Conservation (phyloP, 2,888 invertebrate genomes). For the Epirrhoe tristata region DNA sequence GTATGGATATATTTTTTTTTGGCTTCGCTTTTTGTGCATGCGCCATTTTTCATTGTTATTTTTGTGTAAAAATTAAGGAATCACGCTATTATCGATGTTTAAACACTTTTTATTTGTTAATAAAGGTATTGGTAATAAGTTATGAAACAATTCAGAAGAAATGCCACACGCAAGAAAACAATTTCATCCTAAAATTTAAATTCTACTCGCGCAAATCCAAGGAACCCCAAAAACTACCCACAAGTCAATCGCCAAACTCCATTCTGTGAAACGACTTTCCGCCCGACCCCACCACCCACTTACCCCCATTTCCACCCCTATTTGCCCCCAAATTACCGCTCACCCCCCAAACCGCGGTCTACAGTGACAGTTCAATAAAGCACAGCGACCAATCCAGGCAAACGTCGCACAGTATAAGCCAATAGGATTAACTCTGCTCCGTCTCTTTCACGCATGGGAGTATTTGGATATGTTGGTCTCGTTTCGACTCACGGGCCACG, state of each 20-base stretch:
- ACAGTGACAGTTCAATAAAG: conserved; percentile 85
- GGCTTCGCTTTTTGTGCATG: no score
- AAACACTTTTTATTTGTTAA: no score
- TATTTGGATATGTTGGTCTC: conserved; percentile 54
- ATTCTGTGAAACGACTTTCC: conserved; percentile 71
- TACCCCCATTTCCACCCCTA: conserved; percentile 59
- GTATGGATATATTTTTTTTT: no score
- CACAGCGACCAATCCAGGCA: conserved; percentile 83
- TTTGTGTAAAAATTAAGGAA: no score
- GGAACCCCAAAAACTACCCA: conserved; percentile 83
- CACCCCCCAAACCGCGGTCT: conserved; percentile 80
- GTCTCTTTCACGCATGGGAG: conserved; percentile 56
- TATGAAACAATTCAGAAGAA: conserved; percentile 16
- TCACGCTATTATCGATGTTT: no score
- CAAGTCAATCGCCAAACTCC: conserved; percentile 85
- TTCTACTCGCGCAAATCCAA: conserved; percentile 47
- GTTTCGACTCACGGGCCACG: conserved; percentile 68
- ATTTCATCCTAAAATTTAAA: conserved; percentile 34
- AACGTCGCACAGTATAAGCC: conserved; percentile 84
- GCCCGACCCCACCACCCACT: conserved; percentile 55
- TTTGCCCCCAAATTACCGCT: conserved; percentile 80
- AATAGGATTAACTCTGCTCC: conserved; percentile 82
- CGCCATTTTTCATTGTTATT: no score
- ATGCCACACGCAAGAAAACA: conserved; percentile 27
- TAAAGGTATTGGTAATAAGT: no score